Percentiles rank a stretch among this genome's conserved stretches.
Conservation (phyloP, 2,797 vertebrate species). For the Cynodonichthys magdalenae region DNA sequence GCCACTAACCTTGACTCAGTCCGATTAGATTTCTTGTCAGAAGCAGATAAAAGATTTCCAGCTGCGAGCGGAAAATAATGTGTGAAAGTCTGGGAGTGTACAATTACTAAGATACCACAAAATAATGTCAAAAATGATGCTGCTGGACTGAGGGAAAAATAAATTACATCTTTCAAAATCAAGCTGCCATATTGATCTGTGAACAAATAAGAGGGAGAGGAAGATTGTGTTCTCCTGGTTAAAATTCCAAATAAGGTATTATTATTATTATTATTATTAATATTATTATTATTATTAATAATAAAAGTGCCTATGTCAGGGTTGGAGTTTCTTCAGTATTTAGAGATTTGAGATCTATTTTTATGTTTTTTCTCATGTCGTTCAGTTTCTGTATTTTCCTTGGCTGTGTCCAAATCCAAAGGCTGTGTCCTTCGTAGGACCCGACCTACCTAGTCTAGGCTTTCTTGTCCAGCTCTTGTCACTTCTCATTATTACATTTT, state of each 20-base stretch:
- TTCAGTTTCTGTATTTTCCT: too few relatives aligned
- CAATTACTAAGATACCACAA: slow-evolving; percentile 30
- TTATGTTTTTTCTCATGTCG: too few relatives aligned
- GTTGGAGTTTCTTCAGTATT: too few relatives aligned
- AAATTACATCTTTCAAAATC: slow-evolving; percentile 9
- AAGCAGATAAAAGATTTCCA: slow-evolving; percentile 46
- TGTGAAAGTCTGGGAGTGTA: slow-evolving; percentile 8
- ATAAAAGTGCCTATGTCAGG: too few relatives aligned
- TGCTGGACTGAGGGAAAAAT: not conserved
- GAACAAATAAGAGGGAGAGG: slow-evolving; percentile 4
- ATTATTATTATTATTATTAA: too few relatives aligned
- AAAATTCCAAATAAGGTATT: not conserved
- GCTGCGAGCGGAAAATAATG: slow-evolving; percentile 32
- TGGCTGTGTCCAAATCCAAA: too few relatives aligned
- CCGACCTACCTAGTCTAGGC: too few relatives aligned
- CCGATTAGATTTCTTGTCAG: slow-evolving; percentile 34
- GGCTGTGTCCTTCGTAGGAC: too few relatives aligned
- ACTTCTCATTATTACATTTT: too few relatives aligned
- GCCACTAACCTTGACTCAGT: slow-evolving; percentile 50
- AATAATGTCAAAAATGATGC: not conserved
- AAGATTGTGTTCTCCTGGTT: not conserved
- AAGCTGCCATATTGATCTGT: not conserved
- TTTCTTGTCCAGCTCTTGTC: too few relatives aligned
- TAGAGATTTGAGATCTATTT: too few relatives aligned
- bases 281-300: slow-evolving; percentile 7